Percentiles rank a stretch among this genome's conserved stretches.
phyloP scores from a whole-genome alignment of 2,113 vertebrate species.

The Boulengeromyrus knoepffleri region DNA sequence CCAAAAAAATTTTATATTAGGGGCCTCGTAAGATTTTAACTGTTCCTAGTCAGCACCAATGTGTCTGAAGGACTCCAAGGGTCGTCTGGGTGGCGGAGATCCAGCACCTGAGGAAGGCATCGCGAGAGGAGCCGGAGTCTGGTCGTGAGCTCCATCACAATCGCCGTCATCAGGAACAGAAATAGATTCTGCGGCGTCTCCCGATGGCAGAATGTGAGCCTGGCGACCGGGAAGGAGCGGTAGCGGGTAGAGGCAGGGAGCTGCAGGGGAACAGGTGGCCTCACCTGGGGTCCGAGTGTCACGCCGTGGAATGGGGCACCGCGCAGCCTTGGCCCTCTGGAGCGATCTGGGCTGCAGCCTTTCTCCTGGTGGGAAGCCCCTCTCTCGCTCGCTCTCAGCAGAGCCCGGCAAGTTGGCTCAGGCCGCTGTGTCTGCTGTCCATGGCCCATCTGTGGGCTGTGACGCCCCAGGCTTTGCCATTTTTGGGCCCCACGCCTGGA shows the following conservation, averaged over 20 bases:
- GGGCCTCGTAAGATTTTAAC: background rate
- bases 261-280: conserved; percentile 29
- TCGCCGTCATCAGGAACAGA: background rate
- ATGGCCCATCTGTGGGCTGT: conserved; percentile 18
- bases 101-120: background rate
- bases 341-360: background rate
- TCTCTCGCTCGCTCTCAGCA: conserved; percentile 19
- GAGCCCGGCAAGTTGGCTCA: conserved; percentile 18
- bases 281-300: conserved; percentile 31
- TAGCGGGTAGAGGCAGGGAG: background rate
- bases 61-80: background rate
- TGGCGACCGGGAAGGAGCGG: background rate
- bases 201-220: background rate
- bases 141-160: background rate
- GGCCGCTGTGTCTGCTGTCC: background rate
- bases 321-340: background rate
- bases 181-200: background rate
- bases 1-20: background rate
- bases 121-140: background rate
- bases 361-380: conserved; percentile 18
- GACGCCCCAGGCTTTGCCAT: background rate
- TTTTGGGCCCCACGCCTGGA: conserved; percentile 12
- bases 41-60: background rate
- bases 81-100: background rate
- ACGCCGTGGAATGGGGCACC: conserved; percentile 25